These are phyloP conservation scores for Spicauda simplicius DNA, from an alignment of 2,888 invertebrate genomes.

Conservation along the genomic window DNA sequence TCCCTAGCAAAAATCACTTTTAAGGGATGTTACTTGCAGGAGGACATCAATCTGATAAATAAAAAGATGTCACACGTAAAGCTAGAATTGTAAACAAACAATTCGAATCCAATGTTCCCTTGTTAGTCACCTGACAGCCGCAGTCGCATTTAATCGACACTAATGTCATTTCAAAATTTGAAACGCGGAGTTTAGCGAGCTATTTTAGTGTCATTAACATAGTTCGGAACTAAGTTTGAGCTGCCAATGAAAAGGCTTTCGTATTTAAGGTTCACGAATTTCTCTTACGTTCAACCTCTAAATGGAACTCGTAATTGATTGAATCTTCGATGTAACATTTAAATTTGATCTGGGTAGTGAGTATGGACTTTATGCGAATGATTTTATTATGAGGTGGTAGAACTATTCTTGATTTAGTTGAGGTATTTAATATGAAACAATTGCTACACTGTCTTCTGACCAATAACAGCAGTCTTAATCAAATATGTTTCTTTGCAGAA, in stretches of 20 bases:
- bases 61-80: not conserved
- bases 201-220: conserved; percentile 35
- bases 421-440: no score
- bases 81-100: not conserved
- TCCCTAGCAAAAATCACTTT: no score
- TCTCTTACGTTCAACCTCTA: conserved; percentile 19
- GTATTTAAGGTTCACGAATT: conserved; percentile 28
- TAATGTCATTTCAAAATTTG: conserved; percentile 35
- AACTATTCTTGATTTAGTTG: no score
- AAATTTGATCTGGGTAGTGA: not conserved
- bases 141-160: conserved; percentile 25
- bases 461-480: no score
- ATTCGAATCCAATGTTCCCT: conserved; percentile 16
- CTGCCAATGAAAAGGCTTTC: conserved; percentile 31
- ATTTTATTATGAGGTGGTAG: no score
- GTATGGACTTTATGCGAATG: not conserved
- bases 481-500: no score
- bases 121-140: conserved; percentile 1
- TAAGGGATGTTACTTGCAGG: no score
- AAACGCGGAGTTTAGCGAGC: conserved; percentile 31
- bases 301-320: conserved; percentile 26
- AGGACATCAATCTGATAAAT: no score
- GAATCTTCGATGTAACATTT: conserved; percentile 16
- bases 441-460: no score
- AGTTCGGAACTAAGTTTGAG: conserved; percentile 31